These are phyloP conservation scores for Zele albiditarsus DNA, from an alignment of 2,888 invertebrate species.

Conservation along the genomic window DNA sequence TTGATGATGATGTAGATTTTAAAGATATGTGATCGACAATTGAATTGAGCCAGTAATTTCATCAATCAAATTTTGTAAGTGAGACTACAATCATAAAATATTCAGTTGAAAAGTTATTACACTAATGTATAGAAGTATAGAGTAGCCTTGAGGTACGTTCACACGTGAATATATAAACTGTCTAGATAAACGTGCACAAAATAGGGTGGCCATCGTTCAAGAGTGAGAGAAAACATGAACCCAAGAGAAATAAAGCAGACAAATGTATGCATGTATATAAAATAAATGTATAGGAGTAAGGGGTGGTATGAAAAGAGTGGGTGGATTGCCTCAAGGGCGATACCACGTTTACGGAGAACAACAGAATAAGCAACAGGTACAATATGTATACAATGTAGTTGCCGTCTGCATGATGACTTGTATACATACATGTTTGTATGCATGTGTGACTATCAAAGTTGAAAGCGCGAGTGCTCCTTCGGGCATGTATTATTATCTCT, in stretches of 20 bases:
- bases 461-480: constrained; percentile 46
- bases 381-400: constrained; percentile 41
- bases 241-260: constrained; percentile 9
- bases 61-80: no score
- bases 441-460: constrained; percentile 56
- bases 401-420: constrained; percentile 30
- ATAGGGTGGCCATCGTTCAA: constrained; percentile 34
- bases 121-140: constrained; percentile 13
- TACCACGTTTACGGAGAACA: constrained; percentile 53
- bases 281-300: constrained; percentile 12
- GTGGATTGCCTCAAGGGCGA: constrained; percentile 44
- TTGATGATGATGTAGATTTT: no score
- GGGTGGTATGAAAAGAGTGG: constrained; percentile 16
- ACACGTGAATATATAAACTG: background rate
- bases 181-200: constrained; percentile 8
- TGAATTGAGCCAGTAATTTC: no score
- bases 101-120: background rate
- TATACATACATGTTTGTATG: constrained; percentile 4
- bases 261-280: background rate
- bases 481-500: background rate
- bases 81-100: no score
- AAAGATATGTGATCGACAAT: no score
- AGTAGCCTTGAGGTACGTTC: background rate
- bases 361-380: constrained; percentile 69
- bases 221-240: constrained; percentile 13